Base-by-base conservation (phyloP, 2,888 invertebrate genomes). In the Chrysolina oricalcia region DNA sequence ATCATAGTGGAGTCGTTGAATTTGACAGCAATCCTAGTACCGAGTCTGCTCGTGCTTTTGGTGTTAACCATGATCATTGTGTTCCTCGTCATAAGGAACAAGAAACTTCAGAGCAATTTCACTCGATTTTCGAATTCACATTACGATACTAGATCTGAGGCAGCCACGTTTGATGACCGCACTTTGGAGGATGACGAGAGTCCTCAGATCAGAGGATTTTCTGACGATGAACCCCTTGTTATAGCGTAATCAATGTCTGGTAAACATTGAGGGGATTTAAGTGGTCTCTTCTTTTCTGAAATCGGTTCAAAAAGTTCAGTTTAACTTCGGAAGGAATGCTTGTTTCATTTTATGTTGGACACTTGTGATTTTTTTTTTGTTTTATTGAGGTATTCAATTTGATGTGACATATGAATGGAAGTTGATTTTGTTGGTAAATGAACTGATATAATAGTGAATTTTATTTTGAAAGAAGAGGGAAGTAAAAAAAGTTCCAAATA, bases 181-280 rank as follows among this genome's bases (percentile, higher is more conserved):
- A 93, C 94, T 78, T 94, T 95, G 92, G 89, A 90, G 91, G 96
- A 96, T 81, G 95, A 96, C 85, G 95, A 96, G 85, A 93, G 94
- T 83, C 97, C 97, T 48, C 94, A 96, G 81, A 96, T 97, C 86
- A 76, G 81, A 4, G 96, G 97, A 40, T 97, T 97, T 89, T 95
- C 97, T 0, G 98, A 97, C 88, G 97, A 97, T 88, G 98, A 97
- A 89, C 97, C 97, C 72, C 91, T 98, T 82, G 97, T 98, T 83
- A 95, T 97, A 87, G 96, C 97, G 83, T 97, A 92, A 93, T 75
- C 46, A 71, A 65, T 21, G 10, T 56, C 8, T 56, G 19, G 1
- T 21, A 46, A 15, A 46, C 13, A 56, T 23, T 56, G 56, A 21
- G 56, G 13, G 13, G 56, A 46, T 46, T 15, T 46, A n/a, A 3